Conservation (phyloP, 1,140 invertebrate genomes). For the Ostrea denselamellosa region DNA sequence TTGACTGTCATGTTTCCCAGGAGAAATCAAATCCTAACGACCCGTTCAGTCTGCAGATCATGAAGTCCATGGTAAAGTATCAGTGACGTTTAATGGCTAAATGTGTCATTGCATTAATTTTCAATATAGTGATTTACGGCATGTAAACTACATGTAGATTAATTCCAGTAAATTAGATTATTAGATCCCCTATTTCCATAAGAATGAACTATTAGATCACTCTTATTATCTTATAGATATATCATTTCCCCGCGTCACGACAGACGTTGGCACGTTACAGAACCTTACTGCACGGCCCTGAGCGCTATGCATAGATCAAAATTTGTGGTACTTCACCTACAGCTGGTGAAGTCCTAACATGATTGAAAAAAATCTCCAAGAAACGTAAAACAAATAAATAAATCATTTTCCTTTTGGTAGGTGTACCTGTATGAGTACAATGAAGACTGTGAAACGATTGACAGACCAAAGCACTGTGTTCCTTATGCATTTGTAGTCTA, state of each 20-base stretch:
- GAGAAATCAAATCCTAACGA: slow-evolving; percentile 51
- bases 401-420: slow-evolving; percentile 50
- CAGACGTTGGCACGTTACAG: no score
- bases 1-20: slow-evolving; percentile 61
- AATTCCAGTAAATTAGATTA: neutral
- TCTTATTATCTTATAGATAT: no score
- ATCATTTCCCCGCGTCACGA: no score
- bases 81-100: neutral
- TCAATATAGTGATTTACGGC: neutral
- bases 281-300: no score
- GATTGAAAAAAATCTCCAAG: no score
- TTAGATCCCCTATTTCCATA: neutral
- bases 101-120: neutral
- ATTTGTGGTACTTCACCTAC: no score
- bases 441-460: slow-evolving; percentile 61
- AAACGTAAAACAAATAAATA: neutral
- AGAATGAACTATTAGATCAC: no score
- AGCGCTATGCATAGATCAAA: no score
- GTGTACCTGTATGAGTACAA: slow-evolving; percentile 68
- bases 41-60: slow-evolving; percentile 46
- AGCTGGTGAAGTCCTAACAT: no score
- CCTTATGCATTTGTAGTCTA: slow-evolving; percentile 65
- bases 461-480: slow-evolving; percentile 63
- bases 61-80: slow-evolving; percentile 60
- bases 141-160: neutral